A percentile compares a stretch with the other conserved stretches of the same genome.
These are phyloP conservation scores for Melinopterus prodromus DNA, from an alignment of 2,888 invertebrate genomes.

Conservation along the genomic window DNA sequence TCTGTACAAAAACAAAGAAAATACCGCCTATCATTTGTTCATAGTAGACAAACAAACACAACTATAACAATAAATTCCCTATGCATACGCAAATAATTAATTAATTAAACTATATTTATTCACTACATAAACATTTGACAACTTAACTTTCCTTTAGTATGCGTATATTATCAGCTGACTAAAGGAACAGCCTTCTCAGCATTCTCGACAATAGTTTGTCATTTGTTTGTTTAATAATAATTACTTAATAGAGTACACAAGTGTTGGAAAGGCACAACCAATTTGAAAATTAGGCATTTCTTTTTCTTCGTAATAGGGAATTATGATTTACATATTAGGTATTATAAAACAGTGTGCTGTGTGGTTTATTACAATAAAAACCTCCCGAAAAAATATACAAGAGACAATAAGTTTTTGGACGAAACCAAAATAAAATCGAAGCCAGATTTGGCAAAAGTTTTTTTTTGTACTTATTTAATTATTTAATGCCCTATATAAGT, in stretches of 20 bases:
- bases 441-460: neutral
- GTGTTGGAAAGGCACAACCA: neutral
- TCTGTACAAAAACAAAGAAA: neutral
- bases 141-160: neutral
- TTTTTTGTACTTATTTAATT: neutral
- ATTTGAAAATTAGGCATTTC: neutral
- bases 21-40: neutral
- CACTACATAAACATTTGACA: slow-evolving; percentile 4
- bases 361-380: neutral
- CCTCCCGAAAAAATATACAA: neutral
- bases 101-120: neutral
- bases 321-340: too few relatives aligned
- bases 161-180: too few relatives aligned
- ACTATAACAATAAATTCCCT: neutral
- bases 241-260: neutral
- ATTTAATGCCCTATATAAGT: neutral
- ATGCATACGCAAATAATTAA: neutral
- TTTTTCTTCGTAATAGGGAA: neutral
- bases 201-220: neutral
- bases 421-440: neutral
- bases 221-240: slow-evolving; percentile 4
- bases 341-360: neutral
- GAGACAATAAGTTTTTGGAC: neutral
- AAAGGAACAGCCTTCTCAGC: neutral
- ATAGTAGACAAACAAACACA: neutral